Percentiles rank a stretch among this genome's conserved stretches.
Conservation (phyloP, 2,888 invertebrate genomes). For the Bruchidius siliquastri region DNA sequence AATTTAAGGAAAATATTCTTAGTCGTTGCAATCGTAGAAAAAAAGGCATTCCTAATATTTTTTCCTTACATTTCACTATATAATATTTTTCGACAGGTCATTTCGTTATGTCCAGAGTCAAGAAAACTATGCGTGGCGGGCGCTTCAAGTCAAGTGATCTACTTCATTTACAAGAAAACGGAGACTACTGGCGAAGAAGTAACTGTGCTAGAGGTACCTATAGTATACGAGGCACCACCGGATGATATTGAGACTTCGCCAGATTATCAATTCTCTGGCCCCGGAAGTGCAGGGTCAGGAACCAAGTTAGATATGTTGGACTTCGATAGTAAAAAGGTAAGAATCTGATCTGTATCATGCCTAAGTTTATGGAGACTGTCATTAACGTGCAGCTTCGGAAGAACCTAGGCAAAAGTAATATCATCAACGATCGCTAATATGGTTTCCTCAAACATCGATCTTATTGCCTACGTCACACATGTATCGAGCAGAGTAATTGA, state of each 20-base stretch:
- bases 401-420: no score
- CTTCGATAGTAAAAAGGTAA: constrained; percentile 52
- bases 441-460: no score
- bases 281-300: constrained; percentile 43
- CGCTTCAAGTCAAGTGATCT: constrained; percentile 86
- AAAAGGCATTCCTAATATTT: no score
- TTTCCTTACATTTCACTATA: no score
- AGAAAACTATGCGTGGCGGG: constrained; percentile 85
- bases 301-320: constrained; percentile 43
- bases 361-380: not conserved
- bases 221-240: constrained; percentile 73
- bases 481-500: no score
- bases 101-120: constrained; percentile 92
- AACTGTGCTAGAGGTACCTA: constrained; percentile 71
- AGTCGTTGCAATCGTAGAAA: no score
- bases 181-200: constrained; percentile 71
- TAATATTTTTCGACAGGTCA: constrained; percentile 45
- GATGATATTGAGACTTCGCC: constrained; percentile 78
- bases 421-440: no score
- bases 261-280: constrained; percentile 65
- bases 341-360: not conserved
- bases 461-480: no score
- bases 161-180: constrained; percentile 92
- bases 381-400: no score
- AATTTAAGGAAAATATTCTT: no score